Conservation (phyloP, 2,113 vertebrate species). For the Leptocoma aspasia region DNA sequence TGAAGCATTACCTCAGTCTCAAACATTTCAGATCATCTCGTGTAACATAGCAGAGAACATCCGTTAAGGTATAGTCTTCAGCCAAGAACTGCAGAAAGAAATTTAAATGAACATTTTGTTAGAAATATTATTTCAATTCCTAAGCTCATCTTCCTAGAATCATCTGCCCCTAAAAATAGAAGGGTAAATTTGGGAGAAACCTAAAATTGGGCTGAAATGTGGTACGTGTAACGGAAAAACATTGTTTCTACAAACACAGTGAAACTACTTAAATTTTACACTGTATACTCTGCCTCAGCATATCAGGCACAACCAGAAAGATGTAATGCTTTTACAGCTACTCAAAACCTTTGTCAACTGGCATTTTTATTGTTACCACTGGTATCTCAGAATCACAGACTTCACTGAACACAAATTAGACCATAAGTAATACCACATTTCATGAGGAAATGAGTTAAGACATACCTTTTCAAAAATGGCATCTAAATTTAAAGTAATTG, state of each 20-base stretch:
- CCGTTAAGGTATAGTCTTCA: constrained; percentile 88
- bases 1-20: constrained; percentile 83
- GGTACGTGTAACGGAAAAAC: background rate
- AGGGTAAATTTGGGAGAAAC: background rate
- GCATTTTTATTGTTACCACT: background rate
- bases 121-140: background rate
- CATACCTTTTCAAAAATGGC: background rate
- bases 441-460: background rate
- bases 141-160: background rate
- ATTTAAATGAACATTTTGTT: background rate
- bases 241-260: background rate
- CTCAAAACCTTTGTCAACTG: background rate
- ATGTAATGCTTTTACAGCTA: background rate
- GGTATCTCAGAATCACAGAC: background rate
- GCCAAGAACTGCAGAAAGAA: constrained; percentile 72
- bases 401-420: background rate
- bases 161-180: background rate
- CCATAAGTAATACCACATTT: background rate
- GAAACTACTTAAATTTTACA: background rate
- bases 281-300: background rate
- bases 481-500: background rate
- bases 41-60: constrained; percentile 88
- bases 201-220: background rate
- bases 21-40: constrained; percentile 94
- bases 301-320: background rate